Evolutionary conservation across 2,797 vertebrate genomes (phyloP).

Genomic region (Vespertilio murinus): DNA sequence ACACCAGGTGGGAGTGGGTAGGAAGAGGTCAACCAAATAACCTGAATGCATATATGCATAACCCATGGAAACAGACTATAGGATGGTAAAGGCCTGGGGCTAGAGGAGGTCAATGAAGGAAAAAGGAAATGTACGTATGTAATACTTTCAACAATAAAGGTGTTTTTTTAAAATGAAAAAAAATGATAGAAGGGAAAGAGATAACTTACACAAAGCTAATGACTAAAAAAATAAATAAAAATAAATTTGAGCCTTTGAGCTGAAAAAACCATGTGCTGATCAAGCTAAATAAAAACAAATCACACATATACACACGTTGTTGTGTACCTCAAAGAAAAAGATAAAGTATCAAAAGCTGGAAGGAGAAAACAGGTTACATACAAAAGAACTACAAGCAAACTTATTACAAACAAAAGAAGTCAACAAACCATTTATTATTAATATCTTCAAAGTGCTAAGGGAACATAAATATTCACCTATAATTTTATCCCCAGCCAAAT

Average conservation of each 20-base stretch:
- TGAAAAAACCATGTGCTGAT: background rate
- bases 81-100: no score
- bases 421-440: constrained; percentile 40
- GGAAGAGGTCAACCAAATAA: no score
- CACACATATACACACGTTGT: background rate
- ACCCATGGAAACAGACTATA: no score
- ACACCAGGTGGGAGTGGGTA: background rate
- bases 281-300: constrained; percentile 12
- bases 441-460: constrained; percentile 10
- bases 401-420: background rate
- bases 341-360: constrained; percentile 32
- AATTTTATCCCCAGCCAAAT: constrained; percentile 49
- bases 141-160: no score
- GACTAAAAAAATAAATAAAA: constrained; percentile 3
- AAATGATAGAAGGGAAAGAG: background rate
- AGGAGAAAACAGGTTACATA: background rate
- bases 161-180: background rate
- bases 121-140: no score
- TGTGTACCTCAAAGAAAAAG: background rate
- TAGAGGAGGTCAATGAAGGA: no score
- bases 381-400: background rate
- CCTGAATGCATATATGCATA: no score
- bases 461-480: background rate
- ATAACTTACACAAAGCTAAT: constrained; percentile 25
- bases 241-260: background rate